Base-by-base conservation (phyloP, 2,797 vertebrate species). In the Vespertilio murinus region DNA sequence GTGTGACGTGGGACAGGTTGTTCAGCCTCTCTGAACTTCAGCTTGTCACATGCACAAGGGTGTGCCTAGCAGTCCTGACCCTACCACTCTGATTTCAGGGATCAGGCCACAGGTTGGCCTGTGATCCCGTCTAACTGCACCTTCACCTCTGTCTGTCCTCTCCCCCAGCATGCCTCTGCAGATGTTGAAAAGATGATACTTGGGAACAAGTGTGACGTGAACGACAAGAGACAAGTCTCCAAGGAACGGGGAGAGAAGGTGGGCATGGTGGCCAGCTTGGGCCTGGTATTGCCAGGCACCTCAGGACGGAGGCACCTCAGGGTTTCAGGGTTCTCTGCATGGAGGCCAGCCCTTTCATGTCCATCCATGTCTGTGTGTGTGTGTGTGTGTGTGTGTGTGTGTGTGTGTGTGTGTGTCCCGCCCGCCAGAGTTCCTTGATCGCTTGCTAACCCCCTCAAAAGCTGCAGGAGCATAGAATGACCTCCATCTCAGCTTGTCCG, bases 181-280 rank as follows among this genome's bases (percentile, higher is more conserved):
- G 99, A 99, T 16, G 99, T 99, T 16, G 99, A 99, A 95, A 99
- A 99, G 98, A 99, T 99, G 99, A 99, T 99, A 92, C 98, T 99
- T 5, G 99, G 99, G n/a, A 99, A 99, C 97, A 99, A 99, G 97
- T 99, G 99, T 82, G 99, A 99, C 45, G 99, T 99, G 81, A 99
- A 99, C 0, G 99, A 99, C 97, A 99, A 99, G 98, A 98, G 99
- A 94, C 99, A 99, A 96, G 99, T 99, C 67, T 99, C 99, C 81
- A 99, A 98, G 98, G 99, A 99, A 49, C 98, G 98, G 35, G 99
- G 99, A 67, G 99, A 99, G 96, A 99, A 99, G 98, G 99, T 99
- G 4, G 88, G 97, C 67, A 13, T 18, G 0, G 0, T 0, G 0
- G 54, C 54, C 3, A 0, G 28, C 18, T 11, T 40, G 7, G 49